Base-by-base conservation (phyloP, 1,140 invertebrate genomes). In the Cyphomyrmex costatus region DNA sequence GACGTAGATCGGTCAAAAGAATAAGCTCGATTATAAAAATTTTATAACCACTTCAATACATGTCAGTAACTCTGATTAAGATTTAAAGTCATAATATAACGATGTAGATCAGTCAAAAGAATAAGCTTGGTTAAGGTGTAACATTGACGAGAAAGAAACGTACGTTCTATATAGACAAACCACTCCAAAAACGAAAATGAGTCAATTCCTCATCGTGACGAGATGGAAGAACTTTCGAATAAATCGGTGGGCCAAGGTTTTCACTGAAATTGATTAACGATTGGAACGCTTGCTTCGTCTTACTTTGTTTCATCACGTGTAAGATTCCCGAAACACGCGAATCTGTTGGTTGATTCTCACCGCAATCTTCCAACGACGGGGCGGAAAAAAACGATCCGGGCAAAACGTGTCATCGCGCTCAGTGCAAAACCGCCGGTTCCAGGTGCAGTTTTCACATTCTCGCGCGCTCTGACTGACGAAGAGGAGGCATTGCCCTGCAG, bases 371-470 rank as follows among this genome's bases (percentile, higher is more conserved):
- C 10, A 66, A 82, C 42, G 21, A 36, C 36, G 46, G 27, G 33
- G 19, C 53, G 68, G 42, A 74, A 83, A 36, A 83, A 83, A 49
- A 53, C 79, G 79, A 74, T 73, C 49, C 51, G 68, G 24, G 27
- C 53, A 60, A 83, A 85, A 78, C 70, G 82, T 63, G 63, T 86
- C 83, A 66, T 79, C 83, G 83, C 46, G 42, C 30, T 51, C 19
- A 19, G 60, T 42, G 70, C 74, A 86, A 86, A 86, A 86, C 63
- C 84, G 76, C 51, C 56, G 66, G 65, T 86, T 86, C 83, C 85
- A 83, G 78, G 68, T 86, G 78, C 85, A 73, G 78, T 78, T 86
- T 86, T 86, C 85, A 86, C 85, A 86, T 86, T 86, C 85, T 56
- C 85, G 84, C 36, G 46, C 36, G 56, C n/a, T 30, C 19, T 53